Conservation (phyloP, 2,113 vertebrate genomes). For the Bambusicola thoracicus region DNA sequence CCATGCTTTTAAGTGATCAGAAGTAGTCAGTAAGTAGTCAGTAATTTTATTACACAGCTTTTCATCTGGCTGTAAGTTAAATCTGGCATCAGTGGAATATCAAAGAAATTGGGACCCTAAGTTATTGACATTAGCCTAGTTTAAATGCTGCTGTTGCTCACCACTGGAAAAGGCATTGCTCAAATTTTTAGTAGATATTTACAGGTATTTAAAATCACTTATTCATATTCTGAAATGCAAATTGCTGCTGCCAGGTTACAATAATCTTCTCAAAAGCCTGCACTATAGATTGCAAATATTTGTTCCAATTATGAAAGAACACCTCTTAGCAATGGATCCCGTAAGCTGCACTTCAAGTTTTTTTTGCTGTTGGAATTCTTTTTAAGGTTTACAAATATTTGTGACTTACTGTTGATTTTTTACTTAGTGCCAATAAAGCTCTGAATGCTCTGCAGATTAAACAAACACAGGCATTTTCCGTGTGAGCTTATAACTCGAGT, state of each 20-base stretch:
- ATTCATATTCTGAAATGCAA: constrained; percentile 9
- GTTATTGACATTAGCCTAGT: neutral
- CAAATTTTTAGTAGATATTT: neutral
- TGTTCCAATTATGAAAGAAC: neutral
- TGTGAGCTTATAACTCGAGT: neutral
- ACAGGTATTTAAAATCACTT: neutral
- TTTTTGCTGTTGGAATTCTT: neutral
- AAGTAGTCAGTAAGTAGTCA: neutral
- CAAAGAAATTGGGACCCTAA: neutral
- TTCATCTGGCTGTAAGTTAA: neutral
- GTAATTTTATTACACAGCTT: neutral
- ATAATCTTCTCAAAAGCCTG: neutral
- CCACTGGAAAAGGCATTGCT: neutral
- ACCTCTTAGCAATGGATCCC: neutral
- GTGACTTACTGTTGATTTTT: neutral
- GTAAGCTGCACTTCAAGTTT: neutral
- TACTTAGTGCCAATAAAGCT: neutral
- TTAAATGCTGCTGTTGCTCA: neutral
- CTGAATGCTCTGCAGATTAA: neutral
- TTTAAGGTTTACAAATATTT: constrained; percentile 3
- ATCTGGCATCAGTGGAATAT: neutral
- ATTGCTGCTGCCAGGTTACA: neutral
- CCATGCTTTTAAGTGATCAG: neutral
- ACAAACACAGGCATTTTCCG: neutral
- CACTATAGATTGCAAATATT: neutral